phyloP scores from a whole-genome alignment of 2,888 invertebrate genomes.

The Hydrotaea cyrtoneurina region DNA sequence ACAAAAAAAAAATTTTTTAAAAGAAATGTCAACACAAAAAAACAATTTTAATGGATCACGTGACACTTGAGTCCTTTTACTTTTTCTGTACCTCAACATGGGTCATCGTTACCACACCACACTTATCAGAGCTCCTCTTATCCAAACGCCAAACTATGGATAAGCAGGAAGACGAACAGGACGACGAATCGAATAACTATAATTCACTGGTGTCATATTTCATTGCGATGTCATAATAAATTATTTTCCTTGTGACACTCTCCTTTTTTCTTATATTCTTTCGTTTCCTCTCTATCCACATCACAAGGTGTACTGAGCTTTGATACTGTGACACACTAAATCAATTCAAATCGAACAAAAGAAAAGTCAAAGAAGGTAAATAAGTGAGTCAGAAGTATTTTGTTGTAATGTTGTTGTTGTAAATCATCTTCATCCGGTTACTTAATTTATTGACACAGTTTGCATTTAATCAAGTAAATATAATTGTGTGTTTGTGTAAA shows the following conservation, averaged over 20 bases:
- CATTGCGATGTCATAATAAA: conserved; percentile 41
- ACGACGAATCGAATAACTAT: neutral
- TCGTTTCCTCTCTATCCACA: neutral
- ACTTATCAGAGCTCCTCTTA: too few relatives aligned
- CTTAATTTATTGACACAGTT: conserved; percentile 28
- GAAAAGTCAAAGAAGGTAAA: neutral
- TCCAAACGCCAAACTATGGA: neutral
- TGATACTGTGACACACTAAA: conserved; percentile 33
- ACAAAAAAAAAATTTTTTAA: neutral
- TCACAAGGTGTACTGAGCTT: neutral
- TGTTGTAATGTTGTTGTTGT: too few relatives aligned
- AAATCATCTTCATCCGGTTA: neutral
- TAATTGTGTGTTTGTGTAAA: too few relatives aligned
- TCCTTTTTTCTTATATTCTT: too few relatives aligned
- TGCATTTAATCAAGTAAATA: conserved; percentile 19
- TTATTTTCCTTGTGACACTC: conserved; percentile 23
- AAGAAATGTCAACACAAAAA: neutral
- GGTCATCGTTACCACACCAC: too few relatives aligned
- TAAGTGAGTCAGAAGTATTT: neutral
- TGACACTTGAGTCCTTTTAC: neutral
- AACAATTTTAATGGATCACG: neutral
- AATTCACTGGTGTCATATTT: conserved; percentile 35
- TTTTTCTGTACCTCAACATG: too few relatives aligned
- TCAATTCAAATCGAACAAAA: conserved; percentile 10
- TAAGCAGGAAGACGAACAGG: neutral